These are phyloP conservation scores for Euleptes europaea DNA, from an alignment of 2,113 vertebrate genomes.

Conservation along the genomic window DNA sequence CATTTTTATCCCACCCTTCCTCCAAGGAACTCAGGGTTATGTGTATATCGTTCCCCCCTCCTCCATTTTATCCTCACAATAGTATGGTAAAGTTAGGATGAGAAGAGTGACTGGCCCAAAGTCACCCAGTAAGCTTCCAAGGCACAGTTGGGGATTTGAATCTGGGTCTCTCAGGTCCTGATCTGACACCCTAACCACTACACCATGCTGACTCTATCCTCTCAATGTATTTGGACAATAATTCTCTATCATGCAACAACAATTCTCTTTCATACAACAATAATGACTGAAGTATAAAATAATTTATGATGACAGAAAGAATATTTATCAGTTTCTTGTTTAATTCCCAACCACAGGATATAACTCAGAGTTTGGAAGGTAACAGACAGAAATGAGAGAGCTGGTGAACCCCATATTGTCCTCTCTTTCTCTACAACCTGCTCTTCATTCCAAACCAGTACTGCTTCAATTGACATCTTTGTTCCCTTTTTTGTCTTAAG, in stretches of 20 bases:
- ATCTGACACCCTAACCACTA: too few species aligned
- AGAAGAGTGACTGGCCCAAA: too few species aligned
- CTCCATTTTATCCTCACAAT: too few species aligned
- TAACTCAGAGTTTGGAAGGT: background rate
- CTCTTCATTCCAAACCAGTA: background rate
- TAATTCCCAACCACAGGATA: background rate
- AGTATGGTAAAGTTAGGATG: too few species aligned
- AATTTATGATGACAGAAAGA: background rate
- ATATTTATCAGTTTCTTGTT: background rate
- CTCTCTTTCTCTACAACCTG: background rate
- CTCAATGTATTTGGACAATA: background rate
- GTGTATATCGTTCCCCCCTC: too few species aligned
- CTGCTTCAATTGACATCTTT: fast-evolving
- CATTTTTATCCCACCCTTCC: too few species aligned
- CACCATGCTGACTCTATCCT: background rate
- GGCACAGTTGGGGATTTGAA: too few species aligned
- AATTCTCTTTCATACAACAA: background rate
- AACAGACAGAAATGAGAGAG: too few species aligned
- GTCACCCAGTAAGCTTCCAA: too few species aligned
- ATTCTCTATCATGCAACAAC: background rate
- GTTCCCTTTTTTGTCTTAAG: fast-evolving
- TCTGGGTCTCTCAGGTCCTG: too few species aligned
- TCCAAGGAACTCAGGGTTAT: too few species aligned
- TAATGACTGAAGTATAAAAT: background rate
- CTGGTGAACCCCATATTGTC: too few species aligned